A percentile compares a stretch with the other conserved stretches of the same genome.
Conservation (phyloP, 2,113 vertebrate genomes). For the Kobus ellipsiprymnus region DNA sequence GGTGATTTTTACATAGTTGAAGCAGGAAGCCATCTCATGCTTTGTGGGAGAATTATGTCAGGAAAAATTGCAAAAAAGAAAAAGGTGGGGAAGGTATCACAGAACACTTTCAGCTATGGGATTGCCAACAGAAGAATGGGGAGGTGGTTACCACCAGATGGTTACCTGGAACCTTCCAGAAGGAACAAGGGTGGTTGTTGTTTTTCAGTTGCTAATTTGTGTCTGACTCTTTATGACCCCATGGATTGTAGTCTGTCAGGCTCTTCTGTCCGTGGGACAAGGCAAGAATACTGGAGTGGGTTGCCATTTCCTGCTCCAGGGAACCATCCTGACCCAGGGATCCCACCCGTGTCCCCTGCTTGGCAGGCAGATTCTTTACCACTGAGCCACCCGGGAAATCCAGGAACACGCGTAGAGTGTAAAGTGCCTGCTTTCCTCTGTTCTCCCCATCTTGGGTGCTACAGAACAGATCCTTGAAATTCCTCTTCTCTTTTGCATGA, state of each 20-base stretch:
- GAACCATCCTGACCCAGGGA: neutral
- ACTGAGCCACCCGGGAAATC: neutral
- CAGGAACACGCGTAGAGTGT: neutral
- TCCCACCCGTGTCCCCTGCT: fast-evolving
- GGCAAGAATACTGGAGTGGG: neutral
- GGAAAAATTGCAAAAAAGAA: neutral
- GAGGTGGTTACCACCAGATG: neutral
- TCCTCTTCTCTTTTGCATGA: neutral
- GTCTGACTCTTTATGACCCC: neutral
- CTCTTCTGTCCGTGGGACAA: neutral
- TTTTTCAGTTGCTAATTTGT: neutral
- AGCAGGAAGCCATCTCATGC: neutral
- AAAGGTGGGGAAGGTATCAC: too few relatives aligned
- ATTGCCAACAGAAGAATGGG: neutral
- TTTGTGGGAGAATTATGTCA: neutral
- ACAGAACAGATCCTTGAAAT: neutral
- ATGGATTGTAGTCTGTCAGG: neutral
- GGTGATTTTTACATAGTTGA: neutral
- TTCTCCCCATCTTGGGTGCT: neutral
- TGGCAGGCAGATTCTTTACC: neutral
- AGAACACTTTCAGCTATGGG: neutral
- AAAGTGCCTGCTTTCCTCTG: neutral
- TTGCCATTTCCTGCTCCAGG: neutral
- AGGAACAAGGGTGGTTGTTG: neutral
- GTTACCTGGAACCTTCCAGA: neutral